These are phyloP conservation scores for Cydia splendana DNA, from an alignment of 1,140 invertebrate species.

Conservation along the genomic window DNA sequence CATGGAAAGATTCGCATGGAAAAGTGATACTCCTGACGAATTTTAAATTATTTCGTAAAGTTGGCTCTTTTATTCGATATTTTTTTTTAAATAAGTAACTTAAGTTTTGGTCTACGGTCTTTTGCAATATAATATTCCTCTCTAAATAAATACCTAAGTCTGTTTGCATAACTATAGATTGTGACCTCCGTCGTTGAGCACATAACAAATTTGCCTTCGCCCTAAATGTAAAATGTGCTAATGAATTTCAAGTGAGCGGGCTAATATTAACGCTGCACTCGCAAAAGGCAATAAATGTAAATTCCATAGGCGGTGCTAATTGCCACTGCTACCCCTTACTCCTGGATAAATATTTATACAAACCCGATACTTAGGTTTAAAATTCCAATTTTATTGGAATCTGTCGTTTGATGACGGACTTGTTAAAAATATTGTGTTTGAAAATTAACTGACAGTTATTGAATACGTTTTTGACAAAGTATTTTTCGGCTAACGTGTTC, in stretches of 20 bases:
- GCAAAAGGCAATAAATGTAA: conserved; percentile 49
- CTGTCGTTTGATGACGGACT: conserved; percentile 5
- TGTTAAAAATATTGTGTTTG: conserved; percentile 18
- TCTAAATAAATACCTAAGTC: neutral
- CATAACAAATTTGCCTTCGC: conserved; percentile 22
- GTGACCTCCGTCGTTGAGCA: neutral
- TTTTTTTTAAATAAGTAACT: too few relatives aligned
- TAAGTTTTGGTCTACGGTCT: too few relatives aligned
- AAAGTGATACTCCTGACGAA: too few relatives aligned
- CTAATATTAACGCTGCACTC: conserved; percentile 56
- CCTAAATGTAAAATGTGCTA: conserved; percentile 41
- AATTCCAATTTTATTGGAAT: conserved; percentile 51
- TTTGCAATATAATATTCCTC: neutral
- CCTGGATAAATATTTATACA: conserved; percentile 50
- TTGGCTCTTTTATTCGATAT: too few relatives aligned
- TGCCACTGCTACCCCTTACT: conserved; percentile 45
- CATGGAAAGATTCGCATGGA: too few relatives aligned
- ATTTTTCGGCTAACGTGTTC: too few relatives aligned
- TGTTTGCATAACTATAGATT: neutral
- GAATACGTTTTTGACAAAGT: too few relatives aligned
- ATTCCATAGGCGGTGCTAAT: conserved; percentile 52
- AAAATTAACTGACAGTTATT: too few relatives aligned
- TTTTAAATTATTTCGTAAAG: too few relatives aligned
- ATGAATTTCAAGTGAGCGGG: conserved; percentile 50
- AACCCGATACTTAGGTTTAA: conserved; percentile 44